These are phyloP conservation scores for Myotis pilosus DNA, from an alignment of 2,797 vertebrate species.

Conservation along the genomic window DNA sequence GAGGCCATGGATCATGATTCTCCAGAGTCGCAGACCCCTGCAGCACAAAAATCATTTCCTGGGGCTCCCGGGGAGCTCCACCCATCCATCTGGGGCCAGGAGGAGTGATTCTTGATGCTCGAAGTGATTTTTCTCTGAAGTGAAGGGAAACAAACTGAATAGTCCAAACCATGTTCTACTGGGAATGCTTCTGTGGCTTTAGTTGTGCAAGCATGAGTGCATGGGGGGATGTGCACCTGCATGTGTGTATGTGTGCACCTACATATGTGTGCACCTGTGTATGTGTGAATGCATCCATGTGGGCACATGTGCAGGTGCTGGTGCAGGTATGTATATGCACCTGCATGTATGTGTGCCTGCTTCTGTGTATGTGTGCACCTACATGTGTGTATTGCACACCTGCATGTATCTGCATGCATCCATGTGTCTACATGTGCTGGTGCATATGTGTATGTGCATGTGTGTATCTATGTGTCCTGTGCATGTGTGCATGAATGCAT, in stretches of 20 bases:
- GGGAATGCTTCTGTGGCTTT: neutral
- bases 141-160: neutral
- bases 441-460: neutral
- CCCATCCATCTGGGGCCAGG: neutral
- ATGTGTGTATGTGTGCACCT: accelerated
- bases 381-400: accelerated
- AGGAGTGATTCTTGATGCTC: neutral
- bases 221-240: accelerated
- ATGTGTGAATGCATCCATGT: neutral
- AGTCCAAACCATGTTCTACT: neutral
- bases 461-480: neutral
- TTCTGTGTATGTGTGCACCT: too few relatives aligned
- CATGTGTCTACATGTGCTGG: neutral
- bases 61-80: neutral
- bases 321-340: neutral
- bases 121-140: constrained; percentile 22
- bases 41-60: constrained; percentile 45
- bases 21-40: constrained; percentile 32
- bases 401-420: too few relatives aligned
- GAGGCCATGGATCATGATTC: constrained; percentile 33
- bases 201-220: too few relatives aligned
- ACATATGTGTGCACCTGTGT: neutral
- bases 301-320: accelerated
- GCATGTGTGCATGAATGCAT: neutral
- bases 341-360: accelerated